Evolutionary conservation across 2,113 vertebrate species (phyloP), one percentile per base, ranked within the genome.

Genomic region (Sceloporus undulatus): DNA sequence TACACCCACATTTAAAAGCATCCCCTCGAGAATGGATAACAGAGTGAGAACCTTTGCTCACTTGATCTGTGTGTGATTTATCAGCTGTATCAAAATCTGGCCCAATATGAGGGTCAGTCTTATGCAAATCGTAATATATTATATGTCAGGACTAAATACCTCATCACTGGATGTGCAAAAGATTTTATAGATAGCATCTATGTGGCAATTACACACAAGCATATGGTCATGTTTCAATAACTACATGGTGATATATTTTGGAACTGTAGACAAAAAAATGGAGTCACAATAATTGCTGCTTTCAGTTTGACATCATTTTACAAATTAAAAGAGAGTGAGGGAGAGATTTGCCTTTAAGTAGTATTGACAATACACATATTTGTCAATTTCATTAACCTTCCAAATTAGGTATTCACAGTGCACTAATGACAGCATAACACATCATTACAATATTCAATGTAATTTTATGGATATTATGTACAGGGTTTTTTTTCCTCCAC

Each of bases 331-430:
- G 56, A 79, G 42, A 92, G 90, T 95, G 94, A 94, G 85, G 90
- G 34, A 94, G 94, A 94, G 90, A 89, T 87, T 91, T 93, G 90
- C 94, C 93, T 94, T 94, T 96, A 96, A 95, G 89, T 92, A 87
- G 89, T 86, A 94, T 91, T 92, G 91, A 95, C 91, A 92, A 93
- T 90, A 94, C 89, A 84, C 89, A 86, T 94, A 93, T 95, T 95
- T 95, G 93, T 95, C 94, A 95, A 95, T 95, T 95, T 94, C 93
- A 95, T 95, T 96, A 96, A 96, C 94, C 95, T 97, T 95, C 93
- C 94, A 94, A 96, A 96, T 96, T 91, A 95, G 92, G 94, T 94
- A 92, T 94, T 95, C 94, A 89, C 84, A 88, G 92, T 84, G 90
- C 95, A 93, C 90, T 96, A 95, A 96, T 93, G 91, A 90, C 93